phyloP scores from a whole-genome alignment of 1,140 invertebrate genomes.

The Drosophila repleta region DNA sequence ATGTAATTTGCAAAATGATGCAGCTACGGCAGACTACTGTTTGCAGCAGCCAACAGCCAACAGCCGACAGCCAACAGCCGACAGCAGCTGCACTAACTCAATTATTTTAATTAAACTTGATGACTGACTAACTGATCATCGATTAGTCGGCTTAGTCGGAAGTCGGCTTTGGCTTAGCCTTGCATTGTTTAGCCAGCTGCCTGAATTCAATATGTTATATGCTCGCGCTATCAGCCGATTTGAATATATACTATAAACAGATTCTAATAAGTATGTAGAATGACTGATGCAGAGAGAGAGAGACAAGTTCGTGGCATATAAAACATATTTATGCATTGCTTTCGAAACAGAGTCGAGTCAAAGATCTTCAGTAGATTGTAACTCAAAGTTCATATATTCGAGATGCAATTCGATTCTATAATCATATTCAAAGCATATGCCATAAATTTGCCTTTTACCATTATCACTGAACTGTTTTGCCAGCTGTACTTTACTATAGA shows the following conservation, averaged over 20 bases:
- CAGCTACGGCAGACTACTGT: conserved; percentile 21
- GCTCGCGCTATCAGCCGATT: too few species aligned
- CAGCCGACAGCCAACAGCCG: not conserved
- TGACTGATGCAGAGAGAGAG: too few species aligned
- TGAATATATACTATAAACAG: too few species aligned
- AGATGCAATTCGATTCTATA: not conserved
- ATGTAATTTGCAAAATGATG: conserved; percentile 48
- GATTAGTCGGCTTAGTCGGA: conserved; percentile 27
- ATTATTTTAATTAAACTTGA: conserved; percentile 54
- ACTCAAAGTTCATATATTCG: not conserved
- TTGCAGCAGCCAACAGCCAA: not conserved
- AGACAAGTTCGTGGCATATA: too few species aligned
- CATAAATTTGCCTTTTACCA: not conserved
- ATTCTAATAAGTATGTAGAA: too few species aligned
- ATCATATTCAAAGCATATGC: not conserved
- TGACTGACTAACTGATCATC: conserved; percentile 46
- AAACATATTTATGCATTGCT: too few species aligned
- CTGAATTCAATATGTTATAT: not conserved
- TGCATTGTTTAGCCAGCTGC: not conserved
- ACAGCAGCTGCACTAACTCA: conserved; percentile 48
- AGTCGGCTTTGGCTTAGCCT: not conserved
- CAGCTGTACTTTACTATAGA: too few species aligned
- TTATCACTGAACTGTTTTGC: not conserved
- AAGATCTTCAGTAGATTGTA: not conserved
- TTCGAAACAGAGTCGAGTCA: too few species aligned